phyloP scores from a whole-genome alignment of 2,113 vertebrate species.

The Callithrix jacchus region DNA sequence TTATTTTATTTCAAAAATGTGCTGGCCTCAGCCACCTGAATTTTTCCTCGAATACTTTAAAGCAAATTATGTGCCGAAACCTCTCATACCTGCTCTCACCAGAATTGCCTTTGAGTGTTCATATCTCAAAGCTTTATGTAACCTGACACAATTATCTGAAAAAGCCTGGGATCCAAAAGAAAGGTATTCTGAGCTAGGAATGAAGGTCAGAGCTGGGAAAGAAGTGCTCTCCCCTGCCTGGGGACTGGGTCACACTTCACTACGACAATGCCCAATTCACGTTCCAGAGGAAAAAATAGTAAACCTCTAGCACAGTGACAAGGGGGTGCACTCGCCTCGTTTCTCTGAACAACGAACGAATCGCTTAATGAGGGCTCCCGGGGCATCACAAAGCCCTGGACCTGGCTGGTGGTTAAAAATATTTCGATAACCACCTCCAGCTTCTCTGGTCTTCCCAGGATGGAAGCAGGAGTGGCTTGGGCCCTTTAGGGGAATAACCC shows the following conservation, averaged over 20 bases:
- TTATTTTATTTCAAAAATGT: conserved; percentile 55
- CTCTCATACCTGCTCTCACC: conserved; percentile 47
- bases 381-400: conserved; percentile 34
- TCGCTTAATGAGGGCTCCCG: conserved; percentile 42
- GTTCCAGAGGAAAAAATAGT: not conserved
- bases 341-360: conserved; percentile 32
- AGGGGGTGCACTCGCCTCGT: not conserved
- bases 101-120: conserved; percentile 65
- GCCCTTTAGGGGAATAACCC: not conserved
- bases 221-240: conserved; percentile 5
- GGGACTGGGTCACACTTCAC: conserved; percentile 30
- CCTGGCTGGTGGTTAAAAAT: conserved; percentile 57
- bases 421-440: conserved; percentile 39
- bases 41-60: conserved; percentile 68
- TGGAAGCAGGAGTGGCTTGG: not conserved
- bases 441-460: not conserved
- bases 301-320: not conserved
- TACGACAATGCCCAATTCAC: conserved; percentile 45
- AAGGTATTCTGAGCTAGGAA: conserved; percentile 44
- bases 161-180: conserved; percentile 55
- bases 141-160: conserved; percentile 70
- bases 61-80: conserved; percentile 15
- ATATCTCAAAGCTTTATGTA: conserved; percentile 61
- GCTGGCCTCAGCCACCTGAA: conserved; percentile 58
- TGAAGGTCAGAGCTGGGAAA: conserved; percentile 45